A percentile compares a stretch with the other conserved stretches of the same genome.
phyloP scores from a whole-genome alignment of 2,888 invertebrate genomes.

The Meiosimyza platycephala region DNA sequence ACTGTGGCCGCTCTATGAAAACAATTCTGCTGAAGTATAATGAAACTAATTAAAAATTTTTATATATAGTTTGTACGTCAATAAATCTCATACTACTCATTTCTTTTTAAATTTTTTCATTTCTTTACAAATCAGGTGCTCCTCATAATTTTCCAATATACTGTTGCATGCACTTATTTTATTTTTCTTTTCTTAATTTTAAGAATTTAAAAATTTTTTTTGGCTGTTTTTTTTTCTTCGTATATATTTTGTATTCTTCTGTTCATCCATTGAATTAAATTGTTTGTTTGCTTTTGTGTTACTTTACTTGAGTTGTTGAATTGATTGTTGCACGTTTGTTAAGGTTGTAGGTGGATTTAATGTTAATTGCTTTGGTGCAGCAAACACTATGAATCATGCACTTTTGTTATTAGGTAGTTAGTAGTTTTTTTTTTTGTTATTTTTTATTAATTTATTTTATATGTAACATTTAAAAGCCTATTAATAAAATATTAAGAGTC shows the following conservation, averaged over 20 bases:
- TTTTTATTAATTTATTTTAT: too few relatives aligned
- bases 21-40: too few relatives aligned
- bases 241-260: too few relatives aligned
- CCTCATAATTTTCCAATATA: neutral
- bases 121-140: neutral
- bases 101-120: neutral
- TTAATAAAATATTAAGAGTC: too few relatives aligned
- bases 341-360: conserved; percentile 21
- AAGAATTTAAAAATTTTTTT: neutral
- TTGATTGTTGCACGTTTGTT: conserved; percentile 18
- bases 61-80: too few relatives aligned
- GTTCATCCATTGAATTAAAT: conserved; percentile 62
- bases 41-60: too few relatives aligned
- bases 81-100: neutral
- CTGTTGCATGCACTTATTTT: neutral
- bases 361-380: neutral
- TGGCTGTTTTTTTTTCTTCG: neutral
- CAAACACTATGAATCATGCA: conserved; percentile 4
- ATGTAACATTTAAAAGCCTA: too few relatives aligned
- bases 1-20: too few relatives aligned
- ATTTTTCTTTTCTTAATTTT: neutral
- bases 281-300: conserved; percentile 63
- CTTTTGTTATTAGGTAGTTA: neutral
- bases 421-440: too few relatives aligned
- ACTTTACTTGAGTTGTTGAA: conserved; percentile 23